Evolutionary conservation across 2,113 vertebrate species (phyloP).

Genomic region (Alouatta palliata): DNA sequence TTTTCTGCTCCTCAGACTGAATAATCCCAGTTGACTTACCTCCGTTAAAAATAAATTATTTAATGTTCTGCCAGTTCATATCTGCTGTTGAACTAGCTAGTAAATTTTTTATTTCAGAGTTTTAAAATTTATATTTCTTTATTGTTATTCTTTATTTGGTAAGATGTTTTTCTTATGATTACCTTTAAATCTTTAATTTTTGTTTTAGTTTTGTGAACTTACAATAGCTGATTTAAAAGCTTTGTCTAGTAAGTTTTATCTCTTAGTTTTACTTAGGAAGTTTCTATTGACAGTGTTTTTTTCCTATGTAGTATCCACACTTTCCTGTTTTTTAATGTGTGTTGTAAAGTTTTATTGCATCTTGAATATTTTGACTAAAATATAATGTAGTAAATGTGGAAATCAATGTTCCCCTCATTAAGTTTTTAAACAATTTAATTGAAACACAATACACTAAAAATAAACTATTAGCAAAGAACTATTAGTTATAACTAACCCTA

Average conservation of each 20-base stretch:
- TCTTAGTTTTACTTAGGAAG: neutral
- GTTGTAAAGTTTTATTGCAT: neutral
- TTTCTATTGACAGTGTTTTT: neutral
- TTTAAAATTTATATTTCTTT: neutral
- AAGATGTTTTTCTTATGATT: neutral
- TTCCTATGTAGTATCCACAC: too few relatives aligned
- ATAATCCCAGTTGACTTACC: neutral
- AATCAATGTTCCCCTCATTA: neutral
- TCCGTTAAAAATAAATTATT: neutral
- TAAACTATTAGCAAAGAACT: neutral
- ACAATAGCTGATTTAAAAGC: neutral
- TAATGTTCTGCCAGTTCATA: neutral
- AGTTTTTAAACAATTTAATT: neutral
- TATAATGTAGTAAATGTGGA: neutral
- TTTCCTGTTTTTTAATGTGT: neutral
- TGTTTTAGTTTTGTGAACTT: neutral
- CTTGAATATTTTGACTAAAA: neutral
- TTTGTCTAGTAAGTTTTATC: neutral
- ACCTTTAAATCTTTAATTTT: neutral
- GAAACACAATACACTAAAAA: neutral
- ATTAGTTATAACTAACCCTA: neutral
- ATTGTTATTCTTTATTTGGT: neutral
- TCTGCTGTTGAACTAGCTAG: neutral
- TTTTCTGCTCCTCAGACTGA: neutral
- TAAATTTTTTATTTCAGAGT: neutral